Evolutionary conservation across 1,140 invertebrate genomes (phyloP).

Genomic region (Muscidifurax raptorellus): DNA sequence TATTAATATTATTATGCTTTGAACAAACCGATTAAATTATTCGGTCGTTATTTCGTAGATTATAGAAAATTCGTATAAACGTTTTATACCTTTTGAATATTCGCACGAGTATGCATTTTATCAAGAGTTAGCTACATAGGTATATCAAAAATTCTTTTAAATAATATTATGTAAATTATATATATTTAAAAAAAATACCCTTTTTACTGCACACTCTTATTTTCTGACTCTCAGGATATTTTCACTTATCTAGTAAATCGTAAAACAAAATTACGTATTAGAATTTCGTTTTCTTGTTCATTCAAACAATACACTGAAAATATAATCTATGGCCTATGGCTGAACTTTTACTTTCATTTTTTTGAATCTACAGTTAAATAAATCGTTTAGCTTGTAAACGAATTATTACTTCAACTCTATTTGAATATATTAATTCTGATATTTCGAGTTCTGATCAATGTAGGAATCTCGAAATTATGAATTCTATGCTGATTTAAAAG

Average conservation of each 20-base stretch:
- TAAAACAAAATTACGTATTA: constrained; percentile 15
- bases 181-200: constrained; percentile 39
- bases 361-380: background rate
- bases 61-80: constrained; percentile 44
- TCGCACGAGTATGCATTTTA: constrained; percentile 13
- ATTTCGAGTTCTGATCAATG: too few species aligned
- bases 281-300: constrained; percentile 6
- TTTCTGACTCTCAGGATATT: background rate
- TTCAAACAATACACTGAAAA: constrained; percentile 7
- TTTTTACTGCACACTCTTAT: background rate
- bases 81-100: constrained; percentile 30
- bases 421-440: too few species aligned
- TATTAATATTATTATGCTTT: background rate
- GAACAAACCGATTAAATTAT: background rate
- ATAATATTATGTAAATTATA: constrained; percentile 2
- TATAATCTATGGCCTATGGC: background rate
- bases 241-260: background rate
- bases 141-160: constrained; percentile 29
- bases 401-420: background rate
- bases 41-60: background rate
- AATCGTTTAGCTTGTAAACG: background rate
- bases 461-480: background rate
- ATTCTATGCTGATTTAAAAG: background rate
- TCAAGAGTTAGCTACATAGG: constrained; percentile 9
- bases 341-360: constrained; percentile 3